Evolutionary conservation across 2,113 vertebrate species (phyloP), one percentile per base, ranked within the genome.

Genomic region (Toxotes jaculatrix): DNA sequence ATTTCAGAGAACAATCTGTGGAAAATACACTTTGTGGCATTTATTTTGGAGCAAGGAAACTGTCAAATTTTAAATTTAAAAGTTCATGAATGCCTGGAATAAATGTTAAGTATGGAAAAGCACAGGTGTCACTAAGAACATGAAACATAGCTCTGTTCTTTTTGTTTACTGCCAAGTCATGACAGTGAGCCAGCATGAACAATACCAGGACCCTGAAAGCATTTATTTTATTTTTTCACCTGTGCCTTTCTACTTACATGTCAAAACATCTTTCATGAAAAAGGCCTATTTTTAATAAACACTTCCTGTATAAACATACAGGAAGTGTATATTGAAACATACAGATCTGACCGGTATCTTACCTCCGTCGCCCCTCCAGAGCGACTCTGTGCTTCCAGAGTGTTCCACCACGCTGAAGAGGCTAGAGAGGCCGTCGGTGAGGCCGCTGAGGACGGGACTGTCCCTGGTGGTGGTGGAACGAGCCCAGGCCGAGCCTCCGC

Each of bases 381-480:
- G 95, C 0, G 97, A 97, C 85, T 99, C 98, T 0, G 96, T 97
- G 94, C 97, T 98, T 63, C 97, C 97, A 0, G 95, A 45, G 21
- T 99, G 96, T 83, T 99, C 98, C 90, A 99, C 98, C 70, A 99
- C 97, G 0, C 97, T 99, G 91, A 99, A 99, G 85, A 99, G 95
- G 94, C 98, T 99, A 86, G 98, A 98, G 45, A 99, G 95, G 47
- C 98, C 98, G 0, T 99, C 98, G 0, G 97, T 98, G 92, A 98
- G 96, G 77, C 97, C 97, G 65, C 95, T 97, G 75, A 99, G 94
- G 66, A 99, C 98, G 0, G 98, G 98, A 92, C 98, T 99, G 92
- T 99, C 98, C 0, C 98, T 94, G 0, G 98, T 99, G 43, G 98
- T 99, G 88, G 98, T 99, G 84, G 98, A 99, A 38, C 98, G 97